phyloP scores from a whole-genome alignment of 1,140 invertebrate species.

The Araneus ventricosus region DNA sequence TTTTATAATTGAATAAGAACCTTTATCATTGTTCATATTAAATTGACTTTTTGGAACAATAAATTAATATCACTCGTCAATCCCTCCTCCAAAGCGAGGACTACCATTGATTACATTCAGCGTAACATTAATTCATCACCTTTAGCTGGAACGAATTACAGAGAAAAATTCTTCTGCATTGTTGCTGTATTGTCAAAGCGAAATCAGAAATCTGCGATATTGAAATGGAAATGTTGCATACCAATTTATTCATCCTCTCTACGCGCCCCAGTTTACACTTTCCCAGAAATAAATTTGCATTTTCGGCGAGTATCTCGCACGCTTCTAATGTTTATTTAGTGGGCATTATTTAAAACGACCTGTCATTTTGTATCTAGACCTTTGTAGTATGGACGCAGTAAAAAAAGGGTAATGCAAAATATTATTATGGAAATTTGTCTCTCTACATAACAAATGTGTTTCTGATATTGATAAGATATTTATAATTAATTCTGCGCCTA shows the following conservation, averaged over 20 bases:
- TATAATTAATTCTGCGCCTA: neutral
- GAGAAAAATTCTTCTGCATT: neutral
- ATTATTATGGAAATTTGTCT: slow-evolving; percentile 1
- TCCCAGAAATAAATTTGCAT: neutral
- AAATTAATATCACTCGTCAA: no score
- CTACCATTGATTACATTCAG: neutral
- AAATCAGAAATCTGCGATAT: neutral
- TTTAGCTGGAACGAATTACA: neutral
- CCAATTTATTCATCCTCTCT: neutral
- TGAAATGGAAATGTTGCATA: neutral
- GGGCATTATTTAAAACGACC: slow-evolving; percentile 7
- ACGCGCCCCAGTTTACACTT: neutral
- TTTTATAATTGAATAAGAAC: no score
- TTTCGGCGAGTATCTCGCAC: neutral
- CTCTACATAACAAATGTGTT: neutral
- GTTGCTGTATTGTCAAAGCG: neutral
- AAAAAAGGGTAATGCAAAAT: slow-evolving; percentile 19
- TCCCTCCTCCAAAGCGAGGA: no score
- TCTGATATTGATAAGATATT: neutral
- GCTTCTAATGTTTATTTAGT: slow-evolving; percentile 31
- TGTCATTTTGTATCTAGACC: neutral
- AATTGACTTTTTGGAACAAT: no score
- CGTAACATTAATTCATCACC: neutral
- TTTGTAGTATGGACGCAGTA: neutral
- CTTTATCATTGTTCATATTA: no score